Base-by-base conservation (phyloP, 2,113 vertebrate species). In the Carassius gibelio region DNA sequence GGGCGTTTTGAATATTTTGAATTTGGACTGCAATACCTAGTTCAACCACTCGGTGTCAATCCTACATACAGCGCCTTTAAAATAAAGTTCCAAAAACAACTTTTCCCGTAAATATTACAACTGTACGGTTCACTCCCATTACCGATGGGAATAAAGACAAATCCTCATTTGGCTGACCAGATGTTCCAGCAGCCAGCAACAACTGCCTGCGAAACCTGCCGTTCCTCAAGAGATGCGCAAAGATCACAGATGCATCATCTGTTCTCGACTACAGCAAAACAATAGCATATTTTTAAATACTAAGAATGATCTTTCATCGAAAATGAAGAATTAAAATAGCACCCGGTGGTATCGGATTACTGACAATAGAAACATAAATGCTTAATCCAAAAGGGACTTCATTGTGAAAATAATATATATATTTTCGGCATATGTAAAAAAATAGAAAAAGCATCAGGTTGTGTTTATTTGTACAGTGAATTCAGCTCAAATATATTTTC, bases 131-230 rank as follows among this genome's bases (percentile, higher is more conserved):
- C 83, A 82, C 64, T 83, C 48, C 19, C 50, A 21, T 64, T 15
- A 85, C 90, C 78, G 21, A 75, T 81, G 74, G 88, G 85, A 78
- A 66, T 85, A 72, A 84, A 88, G 86, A 83, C 84, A 80, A 86
- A 91, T 89, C 86, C 88, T 91, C 88, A 26, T 91, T 89, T 87
- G 89, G 86, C 17, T 23, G 5, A 89, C 90, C 93, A 94, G 93
- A 94, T 94, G 93, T 93, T 93, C 78, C 68, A 84, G 87, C 86
- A 87, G 87, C 75, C 52, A 91, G 91, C 90, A 93, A 92, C 92
- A 93, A 94, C 93, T 92, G 92, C 88, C 69, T 90, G 77, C 72
- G 57, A 91, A 88, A 91, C 83, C 90, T 88, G 87, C 74, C 71
- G 71, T 59, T 89, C 84, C 89, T 91, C 89, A 78, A 74, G 89